phyloP scores from a whole-genome alignment of 2,797 vertebrate genomes.

The Notolepis coatsorum region DNA sequence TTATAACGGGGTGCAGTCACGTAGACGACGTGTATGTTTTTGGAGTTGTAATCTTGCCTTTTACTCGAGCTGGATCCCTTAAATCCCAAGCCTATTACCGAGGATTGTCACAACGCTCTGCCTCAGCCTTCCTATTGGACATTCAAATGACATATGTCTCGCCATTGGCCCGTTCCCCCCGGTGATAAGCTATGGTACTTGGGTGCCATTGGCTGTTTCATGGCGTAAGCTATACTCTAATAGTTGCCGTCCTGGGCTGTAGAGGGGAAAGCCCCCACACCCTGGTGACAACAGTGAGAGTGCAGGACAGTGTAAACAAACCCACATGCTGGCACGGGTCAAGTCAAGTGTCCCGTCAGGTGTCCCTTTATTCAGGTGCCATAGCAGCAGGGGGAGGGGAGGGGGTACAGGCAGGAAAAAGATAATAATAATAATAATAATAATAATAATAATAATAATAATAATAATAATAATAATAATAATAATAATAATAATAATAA shows the following conservation, averaged over 20 bases:
- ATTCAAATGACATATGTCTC: slow-evolving; percentile 17
- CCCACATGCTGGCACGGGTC: too few species aligned
- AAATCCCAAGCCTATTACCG: slow-evolving; percentile 83
- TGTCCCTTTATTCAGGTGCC: too few species aligned
- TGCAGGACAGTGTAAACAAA: too few species aligned
- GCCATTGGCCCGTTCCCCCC: slow-evolving; percentile 57
- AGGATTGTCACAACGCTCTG: slow-evolving; percentile 71
- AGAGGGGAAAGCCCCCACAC: slow-evolving; percentile 30
- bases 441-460: too few species aligned
- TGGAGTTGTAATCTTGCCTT: slow-evolving; percentile 70
- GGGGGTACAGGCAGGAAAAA: too few species aligned
- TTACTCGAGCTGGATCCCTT: slow-evolving; percentile 71
- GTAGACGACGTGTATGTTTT: slow-evolving; percentile 53
- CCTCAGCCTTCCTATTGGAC: slow-evolving; percentile 61
- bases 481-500: too few species aligned
- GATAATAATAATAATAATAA: too few species aligned
- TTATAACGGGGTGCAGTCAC: too few species aligned
- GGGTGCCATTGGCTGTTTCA: slow-evolving; percentile 50
- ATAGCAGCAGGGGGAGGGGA: too few species aligned
- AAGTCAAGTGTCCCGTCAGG: too few species aligned
- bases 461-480: too few species aligned
- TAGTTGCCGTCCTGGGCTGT: slow-evolving; percentile 48
- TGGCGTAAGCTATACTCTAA: slow-evolving; percentile 50
- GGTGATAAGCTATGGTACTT: slow-evolving; percentile 46
- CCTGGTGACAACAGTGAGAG: too few species aligned